Percentiles rank a stretch among this genome's conserved stretches.
Evolutionary conservation across 2,113 vertebrate species (phyloP).

Genomic region (Jaculus jaculus): DNA sequence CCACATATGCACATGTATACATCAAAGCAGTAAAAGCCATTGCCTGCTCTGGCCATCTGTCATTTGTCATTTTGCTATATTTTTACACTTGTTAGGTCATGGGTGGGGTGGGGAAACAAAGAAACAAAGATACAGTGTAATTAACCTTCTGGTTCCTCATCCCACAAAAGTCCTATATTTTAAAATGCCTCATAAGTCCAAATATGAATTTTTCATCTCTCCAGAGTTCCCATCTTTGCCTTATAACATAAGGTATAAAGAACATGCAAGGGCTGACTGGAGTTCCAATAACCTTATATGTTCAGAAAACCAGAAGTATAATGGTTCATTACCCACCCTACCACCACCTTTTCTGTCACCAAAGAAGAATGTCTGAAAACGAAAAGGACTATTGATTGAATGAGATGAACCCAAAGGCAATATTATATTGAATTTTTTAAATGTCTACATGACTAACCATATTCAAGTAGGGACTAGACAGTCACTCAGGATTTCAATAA

Average conservation of each 20-base stretch:
- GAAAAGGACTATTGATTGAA: conserved; percentile 11
- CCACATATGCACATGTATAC: background rate
- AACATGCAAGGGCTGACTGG: background rate
- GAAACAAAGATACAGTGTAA: background rate
- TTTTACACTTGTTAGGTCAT: background rate
- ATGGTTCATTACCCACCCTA: background rate
- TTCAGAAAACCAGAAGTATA: background rate
- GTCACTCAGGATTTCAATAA: background rate
- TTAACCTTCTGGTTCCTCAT: background rate
- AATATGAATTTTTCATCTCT: conserved; percentile 5
- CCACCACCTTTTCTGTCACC: background rate
- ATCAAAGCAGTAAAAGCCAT: background rate
- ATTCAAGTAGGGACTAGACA: background rate
- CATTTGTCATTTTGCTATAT: background rate
- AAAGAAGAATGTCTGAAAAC: background rate
- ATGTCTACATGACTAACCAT: background rate
- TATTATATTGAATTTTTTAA: background rate
- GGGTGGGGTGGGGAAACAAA: background rate
- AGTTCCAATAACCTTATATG: background rate
- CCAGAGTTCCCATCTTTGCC: background rate
- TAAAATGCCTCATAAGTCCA: background rate
- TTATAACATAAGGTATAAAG: conserved; percentile 5
- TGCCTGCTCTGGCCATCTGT: background rate
- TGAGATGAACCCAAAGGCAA: background rate
- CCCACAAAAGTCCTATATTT: background rate